Conservation (phyloP, 1,140 invertebrate genomes). For the Bombus haemorrhoidalis region DNA sequence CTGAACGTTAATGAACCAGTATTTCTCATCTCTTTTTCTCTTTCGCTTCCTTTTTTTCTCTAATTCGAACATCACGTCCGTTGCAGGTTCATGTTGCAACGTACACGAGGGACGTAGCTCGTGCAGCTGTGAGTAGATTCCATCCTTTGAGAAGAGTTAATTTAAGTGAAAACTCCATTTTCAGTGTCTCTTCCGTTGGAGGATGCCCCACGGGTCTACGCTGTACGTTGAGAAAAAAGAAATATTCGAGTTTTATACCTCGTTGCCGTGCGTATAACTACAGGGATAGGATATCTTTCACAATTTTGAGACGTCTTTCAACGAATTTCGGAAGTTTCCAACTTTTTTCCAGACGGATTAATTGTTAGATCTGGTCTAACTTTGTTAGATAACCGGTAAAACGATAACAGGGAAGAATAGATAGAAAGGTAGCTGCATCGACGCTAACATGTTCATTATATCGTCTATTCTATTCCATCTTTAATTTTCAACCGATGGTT, state of each 20-base stretch:
- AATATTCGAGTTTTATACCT: conserved; percentile 47
- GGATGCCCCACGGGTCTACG: conserved; percentile 15
- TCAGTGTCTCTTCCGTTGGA: conserved; percentile 47
- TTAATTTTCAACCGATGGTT: no score
- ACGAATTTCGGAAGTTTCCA: background rate
- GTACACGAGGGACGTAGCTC: conserved; percentile 29
- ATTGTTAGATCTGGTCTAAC: conserved; percentile 33
- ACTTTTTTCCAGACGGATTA: background rate
- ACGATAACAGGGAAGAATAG: background rate
- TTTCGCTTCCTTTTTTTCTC: background rate
- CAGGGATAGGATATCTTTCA: background rate
- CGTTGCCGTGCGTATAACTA: conserved; percentile 14
- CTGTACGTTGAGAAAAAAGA: conserved; percentile 32
- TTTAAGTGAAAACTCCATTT: conserved; percentile 67
- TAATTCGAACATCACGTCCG: conserved; percentile 24
- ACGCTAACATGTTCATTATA: no score
- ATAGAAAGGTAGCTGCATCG: no score
- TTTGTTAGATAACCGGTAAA: conserved; percentile 35
- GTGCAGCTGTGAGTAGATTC: conserved; percentile 30
- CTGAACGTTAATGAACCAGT: conserved; percentile 43
- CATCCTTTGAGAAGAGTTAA: conserved; percentile 59
- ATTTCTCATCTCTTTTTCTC: no score
- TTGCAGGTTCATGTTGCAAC: conserved; percentile 52
- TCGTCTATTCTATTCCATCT: no score
- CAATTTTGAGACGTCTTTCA: background rate